Evolutionary conservation across 2,113 vertebrate species (phyloP).

Genomic region (Fregetta grallaria): DNA sequence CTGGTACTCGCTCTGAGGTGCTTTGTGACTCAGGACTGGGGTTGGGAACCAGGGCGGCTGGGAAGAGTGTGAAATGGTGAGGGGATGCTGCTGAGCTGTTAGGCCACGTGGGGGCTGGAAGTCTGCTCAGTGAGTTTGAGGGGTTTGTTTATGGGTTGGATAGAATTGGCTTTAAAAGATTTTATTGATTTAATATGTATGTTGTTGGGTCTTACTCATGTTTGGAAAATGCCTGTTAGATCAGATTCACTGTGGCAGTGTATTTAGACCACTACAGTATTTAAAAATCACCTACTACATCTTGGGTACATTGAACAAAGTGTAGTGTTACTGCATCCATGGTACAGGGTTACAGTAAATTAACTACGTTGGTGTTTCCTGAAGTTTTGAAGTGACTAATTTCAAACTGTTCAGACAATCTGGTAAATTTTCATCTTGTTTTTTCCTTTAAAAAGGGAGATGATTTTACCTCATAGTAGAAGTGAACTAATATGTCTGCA

Average conservation of each 20-base stretch:
- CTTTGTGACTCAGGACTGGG: background rate
- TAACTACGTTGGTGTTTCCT: background rate
- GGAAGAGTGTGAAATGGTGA: background rate
- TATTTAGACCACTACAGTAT: background rate
- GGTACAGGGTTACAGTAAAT: background rate
- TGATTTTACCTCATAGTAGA: background rate
- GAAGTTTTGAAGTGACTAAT: background rate
- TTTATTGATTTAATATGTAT: background rate
- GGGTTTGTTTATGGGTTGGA: background rate
- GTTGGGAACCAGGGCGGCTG: background rate
- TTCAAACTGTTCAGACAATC: background rate
- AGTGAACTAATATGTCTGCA: background rate
- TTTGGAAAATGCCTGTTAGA: background rate
- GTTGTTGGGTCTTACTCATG: background rate
- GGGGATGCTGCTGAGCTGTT: background rate
- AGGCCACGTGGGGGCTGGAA: background rate
- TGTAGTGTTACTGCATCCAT: background rate
- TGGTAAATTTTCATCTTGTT: background rate
- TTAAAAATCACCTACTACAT: background rate
- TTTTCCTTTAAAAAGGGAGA: background rate
- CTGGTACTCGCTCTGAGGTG: accelerated
- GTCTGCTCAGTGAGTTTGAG: background rate
- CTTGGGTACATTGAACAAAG: background rate
- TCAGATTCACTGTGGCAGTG: background rate
- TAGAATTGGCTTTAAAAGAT: background rate